Conservation (phyloP, 2,888 invertebrate genomes). For the Drosophila pullipes region DNA sequence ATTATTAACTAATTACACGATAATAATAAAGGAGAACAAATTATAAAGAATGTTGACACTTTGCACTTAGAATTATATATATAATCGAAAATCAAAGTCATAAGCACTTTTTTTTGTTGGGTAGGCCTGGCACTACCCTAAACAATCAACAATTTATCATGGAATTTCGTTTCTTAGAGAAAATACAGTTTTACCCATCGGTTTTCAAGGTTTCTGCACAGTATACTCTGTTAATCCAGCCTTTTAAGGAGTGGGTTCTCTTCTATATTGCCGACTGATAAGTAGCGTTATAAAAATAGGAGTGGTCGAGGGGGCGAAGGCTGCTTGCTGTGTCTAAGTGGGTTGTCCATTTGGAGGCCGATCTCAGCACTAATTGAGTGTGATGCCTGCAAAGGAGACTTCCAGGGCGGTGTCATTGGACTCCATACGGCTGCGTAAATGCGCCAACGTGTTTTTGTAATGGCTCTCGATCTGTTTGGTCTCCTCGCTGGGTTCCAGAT, state of each 20-base stretch:
- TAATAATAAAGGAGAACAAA: conserved; percentile 45
- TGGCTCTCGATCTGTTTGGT: conserved; percentile 98
- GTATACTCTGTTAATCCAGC: conserved; percentile 35
- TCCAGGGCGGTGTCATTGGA: conserved; percentile 84
- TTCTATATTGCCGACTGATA: conserved; percentile 39
- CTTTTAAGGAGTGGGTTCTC: conserved; percentile 45
- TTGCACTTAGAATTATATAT: conserved; percentile 67
- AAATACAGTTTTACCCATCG: conserved; percentile 37
- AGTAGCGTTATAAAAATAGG: conserved; percentile 59
- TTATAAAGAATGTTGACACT: conserved; percentile 74
- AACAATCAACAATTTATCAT: conserved; percentile 49
- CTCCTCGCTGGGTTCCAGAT: conserved; percentile 97
- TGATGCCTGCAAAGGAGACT: conserved; percentile 85
- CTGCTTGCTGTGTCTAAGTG: conserved; percentile 27
- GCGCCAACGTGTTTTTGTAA: conserved; percentile 95
- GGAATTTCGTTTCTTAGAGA: conserved; percentile 56
- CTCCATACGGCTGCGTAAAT: conserved; percentile 89
- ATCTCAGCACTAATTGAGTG: conserved; percentile 81
- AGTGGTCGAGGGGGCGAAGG: conserved; percentile 37
- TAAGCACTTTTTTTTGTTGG: conserved; percentile 42
- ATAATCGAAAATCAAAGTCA: conserved; percentile 57
- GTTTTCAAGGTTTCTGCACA: conserved; percentile 20
- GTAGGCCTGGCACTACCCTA: conserved; percentile 31
- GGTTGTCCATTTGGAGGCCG: conserved; percentile 4
- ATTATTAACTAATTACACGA: conserved; percentile 61